Evolutionary conservation across 2,797 vertebrate species (phyloP).

Genomic region (Oryzias sinensis): DNA sequence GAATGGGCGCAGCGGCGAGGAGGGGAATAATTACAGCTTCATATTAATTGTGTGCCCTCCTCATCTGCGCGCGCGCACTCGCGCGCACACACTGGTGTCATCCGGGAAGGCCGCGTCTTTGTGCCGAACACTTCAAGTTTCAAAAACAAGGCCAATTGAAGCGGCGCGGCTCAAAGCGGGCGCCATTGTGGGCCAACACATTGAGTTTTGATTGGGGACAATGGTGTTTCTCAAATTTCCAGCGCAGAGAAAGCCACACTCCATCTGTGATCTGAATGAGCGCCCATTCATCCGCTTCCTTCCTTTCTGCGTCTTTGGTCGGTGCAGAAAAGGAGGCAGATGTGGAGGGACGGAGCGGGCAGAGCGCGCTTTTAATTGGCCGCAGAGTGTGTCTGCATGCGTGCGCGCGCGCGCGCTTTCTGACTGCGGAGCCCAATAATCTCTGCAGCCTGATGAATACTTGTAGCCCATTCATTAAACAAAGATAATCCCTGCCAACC

Average conservation of each 20-base stretch:
- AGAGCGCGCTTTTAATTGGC: constrained; percentile 90
- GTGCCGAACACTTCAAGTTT: constrained; percentile 93
- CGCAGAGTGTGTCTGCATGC: constrained; percentile 59
- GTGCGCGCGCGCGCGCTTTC: constrained; percentile 18
- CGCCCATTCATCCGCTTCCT: constrained; percentile 81
- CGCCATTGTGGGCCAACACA: constrained; percentile 89
- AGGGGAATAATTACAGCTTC: constrained; percentile 85
- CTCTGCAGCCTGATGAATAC: constrained; percentile 71
- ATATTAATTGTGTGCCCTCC: constrained; percentile 81
- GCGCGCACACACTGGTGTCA: constrained; percentile 83
- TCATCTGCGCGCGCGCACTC: constrained; percentile 26
- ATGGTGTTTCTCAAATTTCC: constrained; percentile 98
- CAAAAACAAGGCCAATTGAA: constrained; percentile 96
- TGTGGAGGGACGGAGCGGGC: constrained; percentile 83
- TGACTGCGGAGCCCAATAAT: constrained; percentile 53
- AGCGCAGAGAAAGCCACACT: constrained; percentile 90
- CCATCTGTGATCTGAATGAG: constrained; percentile 98
- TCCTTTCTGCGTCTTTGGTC: constrained; percentile 77
- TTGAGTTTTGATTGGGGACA: constrained; percentile 97
- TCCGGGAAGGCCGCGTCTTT: constrained; percentile 87
- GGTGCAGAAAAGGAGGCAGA: constrained; percentile 90
- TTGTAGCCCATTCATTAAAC: constrained; percentile 78
- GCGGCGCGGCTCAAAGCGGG: constrained; percentile 89
- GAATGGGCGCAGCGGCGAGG: constrained; percentile 81
- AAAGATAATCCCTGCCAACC: constrained; percentile 84